These are phyloP conservation scores for Chloroclystis v-ata DNA, from an alignment of 2,888 invertebrate genomes.

Conservation along the genomic window DNA sequence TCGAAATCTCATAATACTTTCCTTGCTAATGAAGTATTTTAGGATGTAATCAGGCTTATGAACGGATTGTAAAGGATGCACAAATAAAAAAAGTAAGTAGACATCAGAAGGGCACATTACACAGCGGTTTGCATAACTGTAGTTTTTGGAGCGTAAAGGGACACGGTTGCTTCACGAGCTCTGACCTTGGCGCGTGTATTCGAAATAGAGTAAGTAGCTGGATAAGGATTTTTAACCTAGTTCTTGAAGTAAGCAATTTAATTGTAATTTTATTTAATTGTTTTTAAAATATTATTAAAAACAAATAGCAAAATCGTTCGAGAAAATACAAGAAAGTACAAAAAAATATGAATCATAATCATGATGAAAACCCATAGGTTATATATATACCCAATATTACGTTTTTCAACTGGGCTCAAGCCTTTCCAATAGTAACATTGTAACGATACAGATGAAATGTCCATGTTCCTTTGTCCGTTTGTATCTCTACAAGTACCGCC, in stretches of 20 bases:
- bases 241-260: constrained; percentile 4
- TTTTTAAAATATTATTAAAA: too few relatives aligned
- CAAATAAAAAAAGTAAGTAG: constrained; percentile 20
- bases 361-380: too few relatives aligned
- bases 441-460: background rate
- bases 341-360: too few relatives aligned
- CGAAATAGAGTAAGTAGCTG: constrained; percentile 25
- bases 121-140: constrained; percentile 59
- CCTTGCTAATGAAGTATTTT: background rate
- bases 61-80: constrained; percentile 11
- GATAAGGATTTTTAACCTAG: constrained; percentile 26
- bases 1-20: background rate
- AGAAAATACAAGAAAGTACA: too few relatives aligned
- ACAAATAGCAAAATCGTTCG: too few relatives aligned
- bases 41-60: background rate
- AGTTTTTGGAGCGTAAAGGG: constrained; percentile 76
- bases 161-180: constrained; percentile 56
- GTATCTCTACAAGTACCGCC: background rate
- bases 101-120: constrained; percentile 29
- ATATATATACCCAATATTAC: too few relatives aligned
- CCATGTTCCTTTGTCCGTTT: background rate
- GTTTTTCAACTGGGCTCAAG: too few relatives aligned
- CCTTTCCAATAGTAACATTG: too few relatives aligned
- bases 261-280: background rate
- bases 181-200: constrained; percentile 52